These are phyloP conservation scores for Prenolepis imparis DNA, from an alignment of 2,888 invertebrate genomes.

Conservation along the genomic window DNA sequence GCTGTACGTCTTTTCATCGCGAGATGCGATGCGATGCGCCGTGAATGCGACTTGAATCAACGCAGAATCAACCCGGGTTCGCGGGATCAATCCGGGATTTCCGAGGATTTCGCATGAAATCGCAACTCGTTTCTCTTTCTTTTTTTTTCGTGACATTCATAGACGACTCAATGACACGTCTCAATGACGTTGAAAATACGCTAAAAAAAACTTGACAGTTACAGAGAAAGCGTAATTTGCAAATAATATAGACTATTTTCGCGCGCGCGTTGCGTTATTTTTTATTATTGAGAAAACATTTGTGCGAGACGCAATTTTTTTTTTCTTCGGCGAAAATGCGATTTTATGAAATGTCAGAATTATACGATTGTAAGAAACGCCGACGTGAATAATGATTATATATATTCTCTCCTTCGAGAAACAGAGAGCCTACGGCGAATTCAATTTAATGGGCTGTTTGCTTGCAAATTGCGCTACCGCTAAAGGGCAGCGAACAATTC, in stretches of 20 bases:
- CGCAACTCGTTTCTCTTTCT: constrained; percentile 53
- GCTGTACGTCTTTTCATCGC: constrained; percentile 86
- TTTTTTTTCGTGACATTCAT: constrained; percentile 12
- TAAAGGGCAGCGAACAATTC: constrained; percentile 83
- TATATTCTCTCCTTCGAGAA: constrained; percentile 10
- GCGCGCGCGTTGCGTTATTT: neutral
- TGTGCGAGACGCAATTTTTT: neutral
- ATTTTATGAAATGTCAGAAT: constrained; percentile 4
- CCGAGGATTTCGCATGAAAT: constrained; percentile 75
- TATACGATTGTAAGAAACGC: neutral
- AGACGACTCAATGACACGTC: constrained; percentile 58
- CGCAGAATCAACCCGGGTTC: constrained; percentile 72
- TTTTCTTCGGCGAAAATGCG: neutral
- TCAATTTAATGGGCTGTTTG: constrained; percentile 81
- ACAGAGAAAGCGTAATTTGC: neutral
- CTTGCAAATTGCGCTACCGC: constrained; percentile 82
- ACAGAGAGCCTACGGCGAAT: constrained; percentile 56
- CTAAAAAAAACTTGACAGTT: constrained; percentile 43
- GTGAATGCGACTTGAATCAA: constrained; percentile 84
- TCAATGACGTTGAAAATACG: constrained; percentile 70
- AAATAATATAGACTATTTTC: neutral
- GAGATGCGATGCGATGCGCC: constrained; percentile 78
- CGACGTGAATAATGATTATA: neutral
- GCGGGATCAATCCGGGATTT: neutral
- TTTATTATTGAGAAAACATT: constrained; percentile 13